Evolutionary conservation across 2,113 vertebrate species (phyloP), one percentile per base, ranked within the genome.

Genomic region (Perca fluviatilis): DNA sequence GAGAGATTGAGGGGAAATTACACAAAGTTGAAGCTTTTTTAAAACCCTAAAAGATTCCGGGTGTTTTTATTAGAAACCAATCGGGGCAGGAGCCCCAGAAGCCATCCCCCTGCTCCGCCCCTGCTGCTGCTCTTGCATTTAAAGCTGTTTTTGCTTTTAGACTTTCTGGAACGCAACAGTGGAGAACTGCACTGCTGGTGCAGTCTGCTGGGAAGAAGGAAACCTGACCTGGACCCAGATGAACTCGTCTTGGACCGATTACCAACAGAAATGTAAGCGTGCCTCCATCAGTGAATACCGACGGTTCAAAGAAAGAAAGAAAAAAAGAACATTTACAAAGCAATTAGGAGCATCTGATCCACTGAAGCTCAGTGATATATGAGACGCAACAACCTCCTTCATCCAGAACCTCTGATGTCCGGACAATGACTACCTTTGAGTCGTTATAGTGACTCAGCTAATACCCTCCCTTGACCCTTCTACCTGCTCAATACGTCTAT

Each of bases 241-340:
- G 90, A 99, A 98, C 18, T 0, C 88, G 49, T 95, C 96, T 8
- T 61, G 73, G 66, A 93, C 43, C 30, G 86, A 95, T 1, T 57
- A 96, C 80, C 79, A 94, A 49, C 57, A 83, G 69, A 98, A 94
- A 95, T 99, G 98, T 99, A 95, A 96, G 97, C 89, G 25, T 73
- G 54, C 56, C 47, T 72, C 40, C 56, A 18, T 58, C 36, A 57
- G 57, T 50, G 69, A 46, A 61, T 57, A 47, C 43, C 51, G 21
- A 23, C 8, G 16, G 64, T 43, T 43, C 10, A 43, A 43, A 43
- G 40, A 43, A 43, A 43, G 40, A 43, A 43, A 43, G 3, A 57
- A 47, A 63, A 74, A 68, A 62, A 66, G 6, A 64, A 56, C 21
- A 36, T 74, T 79, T 71, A 63, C 68, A 67, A 60, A 77, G 65